Conservation (phyloP, 64 coral and sea anemone genomes). For the Pocillopora verrucosa region DNA sequence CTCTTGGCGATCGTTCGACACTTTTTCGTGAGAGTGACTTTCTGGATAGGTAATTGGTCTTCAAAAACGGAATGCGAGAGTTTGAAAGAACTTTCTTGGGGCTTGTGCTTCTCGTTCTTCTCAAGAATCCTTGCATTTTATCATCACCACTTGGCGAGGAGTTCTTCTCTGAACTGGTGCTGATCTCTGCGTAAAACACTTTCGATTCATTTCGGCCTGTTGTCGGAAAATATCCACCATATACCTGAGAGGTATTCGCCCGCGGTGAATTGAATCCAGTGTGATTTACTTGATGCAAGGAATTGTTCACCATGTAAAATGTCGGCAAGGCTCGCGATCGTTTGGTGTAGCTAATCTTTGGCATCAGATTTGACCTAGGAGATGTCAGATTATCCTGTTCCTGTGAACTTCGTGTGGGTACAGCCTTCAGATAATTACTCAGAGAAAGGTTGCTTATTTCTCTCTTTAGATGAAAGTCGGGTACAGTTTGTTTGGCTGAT, state of each 20-base stretch:
- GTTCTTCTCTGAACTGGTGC: background rate
- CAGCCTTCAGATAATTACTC: conserved; percentile 71
- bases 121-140: background rate
- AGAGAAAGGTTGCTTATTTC: conserved; percentile 87
- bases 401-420: conserved; percentile 21
- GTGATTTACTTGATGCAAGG: background rate
- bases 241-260: conserved; percentile 8
- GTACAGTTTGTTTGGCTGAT: background rate
- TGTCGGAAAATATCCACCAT: conserved; percentile 47
- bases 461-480: conserved; percentile 30
- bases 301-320: conserved; percentile 24
- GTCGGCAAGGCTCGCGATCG: conserved; percentile 13
- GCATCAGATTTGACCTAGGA: conserved; percentile 8
- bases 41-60: conserved; percentile 7
- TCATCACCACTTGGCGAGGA: background rate
- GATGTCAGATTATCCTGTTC: background rate
- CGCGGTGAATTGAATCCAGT: background rate
- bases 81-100: background rate
- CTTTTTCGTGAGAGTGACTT: background rate
- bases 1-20: background rate
- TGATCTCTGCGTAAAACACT: conserved; percentile 37
- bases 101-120: background rate
- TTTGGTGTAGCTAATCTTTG: conserved; percentile 83
- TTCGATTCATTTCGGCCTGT: conserved; percentile 15
- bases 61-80: background rate